Conservation (phyloP, 2,888 invertebrate species). For the Zootermopsis nevadensis region DNA sequence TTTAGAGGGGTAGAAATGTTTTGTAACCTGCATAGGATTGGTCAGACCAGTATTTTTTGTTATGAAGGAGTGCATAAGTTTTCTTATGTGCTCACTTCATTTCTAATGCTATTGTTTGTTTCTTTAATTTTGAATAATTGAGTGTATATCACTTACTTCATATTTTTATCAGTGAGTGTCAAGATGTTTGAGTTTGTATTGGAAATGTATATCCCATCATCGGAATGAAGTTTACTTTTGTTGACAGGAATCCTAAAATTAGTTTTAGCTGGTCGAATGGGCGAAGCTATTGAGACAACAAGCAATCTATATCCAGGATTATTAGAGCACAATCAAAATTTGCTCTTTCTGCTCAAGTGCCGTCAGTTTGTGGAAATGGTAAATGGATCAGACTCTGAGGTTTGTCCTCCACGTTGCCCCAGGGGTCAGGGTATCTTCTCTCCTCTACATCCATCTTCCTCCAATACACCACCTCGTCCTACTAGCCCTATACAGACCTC, state of each 20-base stretch:
- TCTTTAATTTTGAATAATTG: too few relatives aligned
- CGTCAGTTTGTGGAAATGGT: slow-evolving; percentile 99
- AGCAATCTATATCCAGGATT: slow-evolving; percentile 92
- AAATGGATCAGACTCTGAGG: slow-evolving; percentile 86
- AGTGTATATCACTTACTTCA: too few relatives aligned
- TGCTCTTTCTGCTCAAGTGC: slow-evolving; percentile 95
- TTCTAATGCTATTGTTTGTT: too few relatives aligned
- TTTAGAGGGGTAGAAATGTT: too few relatives aligned
- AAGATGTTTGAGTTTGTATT: too few relatives aligned
- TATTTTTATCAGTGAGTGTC: too few relatives aligned
- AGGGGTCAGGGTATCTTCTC: slow-evolving; percentile 60
- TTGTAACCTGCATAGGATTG: too few relatives aligned
- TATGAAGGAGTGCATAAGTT: too few relatives aligned
- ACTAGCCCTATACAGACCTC: slow-evolving; percentile 63
- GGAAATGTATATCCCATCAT: too few relatives aligned
- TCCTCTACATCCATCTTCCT: slow-evolving; percentile 53
- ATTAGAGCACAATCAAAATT: slow-evolving; percentile 88
- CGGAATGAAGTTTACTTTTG: slow-evolving; percentile 5
- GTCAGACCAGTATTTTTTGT: too few relatives aligned
- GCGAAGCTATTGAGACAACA: slow-evolving; percentile 93
- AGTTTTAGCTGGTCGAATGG: slow-evolving; percentile 92
- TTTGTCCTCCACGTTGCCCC: slow-evolving; percentile 61
- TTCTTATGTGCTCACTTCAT: too few relatives aligned
- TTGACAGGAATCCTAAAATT: slow-evolving; percentile 89
- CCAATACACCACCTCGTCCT: slow-evolving; percentile 55